Evolutionary conservation across 2,797 vertebrate species (phyloP), one percentile per base, ranked within the genome.

Genomic region (Glyptemys insculpta): DNA sequence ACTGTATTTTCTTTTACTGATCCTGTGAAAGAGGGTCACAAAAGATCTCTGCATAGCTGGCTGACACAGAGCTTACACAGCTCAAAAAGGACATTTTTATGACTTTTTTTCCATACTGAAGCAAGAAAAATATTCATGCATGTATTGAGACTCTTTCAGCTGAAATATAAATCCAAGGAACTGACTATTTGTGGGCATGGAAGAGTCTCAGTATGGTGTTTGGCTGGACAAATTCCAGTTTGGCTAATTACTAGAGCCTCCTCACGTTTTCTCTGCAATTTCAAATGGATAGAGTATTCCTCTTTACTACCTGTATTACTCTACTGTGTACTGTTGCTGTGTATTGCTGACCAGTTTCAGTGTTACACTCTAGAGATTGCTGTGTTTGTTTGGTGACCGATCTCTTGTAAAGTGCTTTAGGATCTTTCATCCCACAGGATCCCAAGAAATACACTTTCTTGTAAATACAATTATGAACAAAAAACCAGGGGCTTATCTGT

Each of bases 1-100:
- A 89, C 84, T 90, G 34, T 81, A 31, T 92, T 96, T 93, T 90
- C 82, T 93, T 90, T 90, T 86, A 80, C 79, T 84, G 87, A 93
- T 87, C 85, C 65, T 81, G 15, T 44, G 49, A 90, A 83, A 89
- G 87, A 86, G 44, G 88, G 65, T 90, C 83, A 79, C 57, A 65
- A 85, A 79, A 59, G 52, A 41, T 37, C 37, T 83, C 72, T 79
- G 78, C 44, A 31, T 18, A 89, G 91, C 83, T 91, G 81, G 78
- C 72, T 91, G 82, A 81, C 8, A 76, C 0, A 5, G 80, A 93
- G 79, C 74, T 89, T 62, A 89, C 31, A 72, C 83, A 87, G 86
- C 74, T 87, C 79, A 81, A 56, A 94, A 93, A 91, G 88, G 57
- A 86, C n/a, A 65, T 68, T 91, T 76, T 87, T 76, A 91, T 53